Evolutionary conservation across 2,888 invertebrate genomes (phyloP).

Genomic region (Andrena haemorrhoa): DNA sequence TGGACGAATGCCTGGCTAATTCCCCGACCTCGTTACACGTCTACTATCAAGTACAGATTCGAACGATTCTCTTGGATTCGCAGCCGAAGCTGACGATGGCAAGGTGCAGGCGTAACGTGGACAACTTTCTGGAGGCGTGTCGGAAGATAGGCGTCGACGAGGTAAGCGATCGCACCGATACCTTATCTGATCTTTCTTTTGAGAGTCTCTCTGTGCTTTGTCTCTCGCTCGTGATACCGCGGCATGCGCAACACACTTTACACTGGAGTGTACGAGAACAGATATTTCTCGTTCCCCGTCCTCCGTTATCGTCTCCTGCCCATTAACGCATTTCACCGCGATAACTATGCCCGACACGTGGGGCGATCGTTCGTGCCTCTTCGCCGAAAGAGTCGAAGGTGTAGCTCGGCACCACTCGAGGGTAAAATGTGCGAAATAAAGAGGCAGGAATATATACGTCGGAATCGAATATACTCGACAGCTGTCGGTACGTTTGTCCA

Average conservation of each 20-base stretch:
- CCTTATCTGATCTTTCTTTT: conserved; percentile 32
- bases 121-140: conserved; percentile 98
- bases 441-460: not conserved
- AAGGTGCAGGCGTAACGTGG: conserved; percentile 96
- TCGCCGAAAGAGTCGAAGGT: not conserved
- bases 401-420: conserved; percentile 1
- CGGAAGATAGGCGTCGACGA: conserved; percentile 97
- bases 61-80: conserved; percentile 69
- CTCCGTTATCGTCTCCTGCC: conserved; percentile 6
- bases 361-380: conserved; percentile 9
- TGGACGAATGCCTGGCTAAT: too few species aligned
- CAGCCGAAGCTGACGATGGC: conserved; percentile 98
- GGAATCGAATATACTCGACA: conserved; percentile 42
- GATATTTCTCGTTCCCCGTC: conserved; percentile 6
- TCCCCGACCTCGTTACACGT: not conserved
- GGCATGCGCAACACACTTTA: conserved; percentile 39
- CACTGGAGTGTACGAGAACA: conserved; percentile 15
- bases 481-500: conserved; percentile 62
- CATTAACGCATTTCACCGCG: not conserved
- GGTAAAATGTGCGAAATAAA: not conserved
- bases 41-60: too few species aligned
- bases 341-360: conserved; percentile 12
- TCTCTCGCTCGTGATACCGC: conserved; percentile 42
- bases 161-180: conserved; percentile 87
- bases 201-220: conserved; percentile 58